Evolutionary conservation across 1,140 invertebrate genomes (phyloP), one percentile per base, ranked within the genome.

Genomic region (Agrypnia vestita): DNA sequence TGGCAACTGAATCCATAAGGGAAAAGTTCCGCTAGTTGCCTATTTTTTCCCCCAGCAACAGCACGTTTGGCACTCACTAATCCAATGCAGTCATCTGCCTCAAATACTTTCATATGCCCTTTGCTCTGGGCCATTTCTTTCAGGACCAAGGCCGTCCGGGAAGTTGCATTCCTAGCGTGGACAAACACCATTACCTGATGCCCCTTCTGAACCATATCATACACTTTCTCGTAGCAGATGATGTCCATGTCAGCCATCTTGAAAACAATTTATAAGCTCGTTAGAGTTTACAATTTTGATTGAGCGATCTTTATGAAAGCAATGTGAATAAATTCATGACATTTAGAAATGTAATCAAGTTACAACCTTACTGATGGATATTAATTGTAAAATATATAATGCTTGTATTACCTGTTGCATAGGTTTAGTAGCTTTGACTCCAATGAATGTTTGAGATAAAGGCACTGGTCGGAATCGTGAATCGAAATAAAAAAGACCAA

Each of bases 171-270:
- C 53, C 99, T 90, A 0, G 98, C 97, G 88, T 99, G 98, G 0
- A 99, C 99, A 90, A 99, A 99, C 0, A 99, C 96, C 97, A 99
- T 99, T 0, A 99, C 97, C 90, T 99, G 98, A 87, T 99, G 95
- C 0, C 96, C 97, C 84, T 96, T 93, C 83, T 93, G 92, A 0
- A 99, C 93, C 91, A 97, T 95, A 12, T 96, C 93, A 0, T 94
- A 83, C 6, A 97, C 95, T 91, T 99, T 97, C 19, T 99, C 95
- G 88, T 98, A 99, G 87, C 97, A 98, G 82, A 97, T 92, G 64
- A 93, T 91, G 88, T 99, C 97, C 95, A 99, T 98, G 85, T 96
- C 93, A 81, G 92, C 90, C 83, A 95, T 90, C 88, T 96, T 93
- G 85, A 64, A 59, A 59, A 59, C 55, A 59, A 59, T 59, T n/a